phyloP scores from a whole-genome alignment of 1,140 invertebrate species.

The Wiebesia pumilae region DNA sequence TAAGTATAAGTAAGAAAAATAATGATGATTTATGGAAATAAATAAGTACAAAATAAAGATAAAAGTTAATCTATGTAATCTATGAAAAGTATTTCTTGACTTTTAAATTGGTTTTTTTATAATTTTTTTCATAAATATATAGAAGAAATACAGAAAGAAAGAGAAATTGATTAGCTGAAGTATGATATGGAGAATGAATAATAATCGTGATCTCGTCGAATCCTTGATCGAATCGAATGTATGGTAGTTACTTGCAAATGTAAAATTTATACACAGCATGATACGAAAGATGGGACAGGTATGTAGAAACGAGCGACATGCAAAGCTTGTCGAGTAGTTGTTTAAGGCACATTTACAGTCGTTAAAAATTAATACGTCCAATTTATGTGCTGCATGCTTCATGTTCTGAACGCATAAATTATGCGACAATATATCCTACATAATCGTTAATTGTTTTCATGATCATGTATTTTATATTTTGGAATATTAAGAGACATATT shows the following conservation, averaged over 20 bases:
- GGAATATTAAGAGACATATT: no score
- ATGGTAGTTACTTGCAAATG: slow-evolving; percentile 69
- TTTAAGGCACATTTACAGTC: slow-evolving; percentile 53
- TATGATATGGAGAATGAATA: background rate
- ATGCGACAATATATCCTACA: no score
- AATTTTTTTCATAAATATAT: no score
- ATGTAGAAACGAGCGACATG: slow-evolving; percentile 2
- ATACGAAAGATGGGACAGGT: slow-evolving; percentile 47
- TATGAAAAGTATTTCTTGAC: no score
- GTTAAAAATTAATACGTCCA: slow-evolving; percentile 24
- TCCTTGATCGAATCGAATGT: slow-evolving; percentile 63
- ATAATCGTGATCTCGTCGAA: slow-evolving; percentile 60
- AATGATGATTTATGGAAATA: no score
- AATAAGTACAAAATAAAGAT: no score
- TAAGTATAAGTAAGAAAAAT: no score
- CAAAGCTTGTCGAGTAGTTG: slow-evolving; percentile 62
- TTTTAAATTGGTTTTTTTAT: no score
- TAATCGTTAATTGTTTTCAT: no score
- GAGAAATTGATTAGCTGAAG: background rate
- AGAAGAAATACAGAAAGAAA: background rate
- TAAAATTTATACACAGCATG: slow-evolving; percentile 65
- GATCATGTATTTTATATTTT: no score
- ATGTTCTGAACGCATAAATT: background rate
- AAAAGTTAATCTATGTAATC: no score
- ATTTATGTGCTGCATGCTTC: background rate